Evolutionary conservation across 2,113 vertebrate species (phyloP), one percentile per base, ranked within the genome.

Genomic region (Laterallus jamaicensis): DNA sequence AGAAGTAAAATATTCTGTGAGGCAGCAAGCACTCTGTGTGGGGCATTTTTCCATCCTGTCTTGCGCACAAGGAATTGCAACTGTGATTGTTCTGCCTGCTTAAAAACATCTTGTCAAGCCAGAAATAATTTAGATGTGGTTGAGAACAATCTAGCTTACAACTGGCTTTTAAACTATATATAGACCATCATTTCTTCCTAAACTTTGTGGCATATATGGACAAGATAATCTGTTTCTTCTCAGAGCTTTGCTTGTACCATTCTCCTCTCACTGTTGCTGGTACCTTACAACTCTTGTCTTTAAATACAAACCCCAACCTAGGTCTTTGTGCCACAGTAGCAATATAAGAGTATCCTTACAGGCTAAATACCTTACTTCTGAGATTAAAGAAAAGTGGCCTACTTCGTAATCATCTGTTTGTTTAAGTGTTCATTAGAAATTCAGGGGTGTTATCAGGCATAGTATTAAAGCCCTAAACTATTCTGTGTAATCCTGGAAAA

Each of bases 31-130:
- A 8, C 40, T 81, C 69, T 66, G 15, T 59, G 39, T 84, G 90
- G 75, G 68, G 42, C 19, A 17, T 77, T 96, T 88, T 94, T 86
- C 71, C 71, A 39, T 82, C 40, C 62, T 86, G n/a, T 82, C 78
- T 55, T 83, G 2, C 88, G 79, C 64, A 74, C 31, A 63, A 58
- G 31, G 52, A 91, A 63, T 76, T 76, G 67, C 11, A 74, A 37
- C 62, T 86, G 32, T 50, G 47, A 68, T 80, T 88, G 75, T 96
- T 91, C 79, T 95, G 55, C 44, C n/a, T 92, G 37, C 55, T 82
- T 88, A 39, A 66, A 88, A 86, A 62, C 47, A 18, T 88, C 31
- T 91, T 89, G 73, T 64, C 47, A 78, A 92, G 59, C 82, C 49
- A 24, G 60, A 94, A 44, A 84, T 82, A 60, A 59, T 81, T 93